Conservation (phyloP, 2,113 vertebrate genomes). For the Mustelus asterias region DNA sequence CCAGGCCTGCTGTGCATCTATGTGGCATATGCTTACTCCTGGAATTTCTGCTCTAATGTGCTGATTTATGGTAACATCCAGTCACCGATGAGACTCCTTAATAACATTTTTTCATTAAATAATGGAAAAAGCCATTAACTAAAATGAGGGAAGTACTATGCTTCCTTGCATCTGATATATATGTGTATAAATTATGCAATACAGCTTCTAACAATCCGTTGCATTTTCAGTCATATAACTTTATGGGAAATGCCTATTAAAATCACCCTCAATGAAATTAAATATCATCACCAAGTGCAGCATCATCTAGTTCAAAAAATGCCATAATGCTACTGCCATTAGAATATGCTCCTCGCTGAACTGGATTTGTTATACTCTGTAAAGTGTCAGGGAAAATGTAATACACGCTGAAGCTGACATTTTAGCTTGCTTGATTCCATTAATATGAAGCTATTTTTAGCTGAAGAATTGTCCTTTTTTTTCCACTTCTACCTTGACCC, state of each 20-base stretch:
- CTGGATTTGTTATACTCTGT: not conserved
- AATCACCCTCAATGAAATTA: conserved; percentile 25
- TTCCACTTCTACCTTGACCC: not conserved
- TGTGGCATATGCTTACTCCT: not conserved
- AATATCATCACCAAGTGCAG: conserved; percentile 18
- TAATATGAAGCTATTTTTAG: conserved; percentile 13
- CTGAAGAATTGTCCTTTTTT: not conserved
- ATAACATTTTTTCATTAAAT: conserved; percentile 34
- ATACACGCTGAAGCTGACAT: conserved; percentile 10
- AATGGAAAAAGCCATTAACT: conserved; percentile 31
- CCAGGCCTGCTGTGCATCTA: not conserved
- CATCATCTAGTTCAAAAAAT: conserved; percentile 12
- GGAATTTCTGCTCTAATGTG: conserved; percentile 6
- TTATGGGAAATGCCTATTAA: conserved; percentile 9
- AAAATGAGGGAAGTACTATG: conserved; percentile 24
- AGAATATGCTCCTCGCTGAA: not conserved
- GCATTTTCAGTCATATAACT: conserved; percentile 27
- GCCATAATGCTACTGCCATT: not conserved
- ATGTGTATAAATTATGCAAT: conserved; percentile 30
- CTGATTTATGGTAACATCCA: conserved; percentile 27
- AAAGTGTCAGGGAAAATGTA: not conserved
- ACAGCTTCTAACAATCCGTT: conserved; percentile 18
- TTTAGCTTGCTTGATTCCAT: conserved; percentile 24
- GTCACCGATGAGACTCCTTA: conserved; percentile 15
- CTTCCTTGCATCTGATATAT: conserved; percentile 33